Evolutionary conservation across 2,888 invertebrate species (phyloP), one percentile per base, ranked within the genome.

Genomic region (Xestobium rufovillosum): DNA sequence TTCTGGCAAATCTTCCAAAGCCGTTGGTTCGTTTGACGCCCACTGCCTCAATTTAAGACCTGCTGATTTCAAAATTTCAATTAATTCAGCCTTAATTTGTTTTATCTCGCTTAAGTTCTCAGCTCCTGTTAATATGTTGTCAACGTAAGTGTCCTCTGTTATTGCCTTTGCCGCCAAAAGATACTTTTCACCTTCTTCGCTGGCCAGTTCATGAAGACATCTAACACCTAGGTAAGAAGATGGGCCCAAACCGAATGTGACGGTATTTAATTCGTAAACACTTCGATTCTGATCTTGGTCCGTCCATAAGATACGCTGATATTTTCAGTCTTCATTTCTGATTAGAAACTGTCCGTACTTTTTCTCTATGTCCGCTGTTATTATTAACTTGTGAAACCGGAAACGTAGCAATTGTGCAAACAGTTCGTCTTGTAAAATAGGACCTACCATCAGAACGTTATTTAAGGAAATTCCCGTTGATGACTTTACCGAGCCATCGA

Each of bases 91-190:
- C 14, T 31, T 14, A 14, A 27, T 11, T 12, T 26, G 12, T 26
- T 26, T 9, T 3, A 16, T 23, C 2, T 40, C 37, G 9, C 34
- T 11, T 3, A 31, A 25, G 9, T 34, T 29, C 4, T 32, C 17
- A 8, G 19, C 26, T 10, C 44, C 39, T 8, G 33, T 14, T 4
- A 35, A 14, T 3, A 35, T 3, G 26, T 35, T 28, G 10, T 36
- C 30, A 19, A 35, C 26, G 11, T 44, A 44, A 11, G 41, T 38
- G 31, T 41, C 26, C 6, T 17, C 14, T 26, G 19, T 2, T 13
- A 43, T 38, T 6, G 28, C 26, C 13, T 16, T n/a, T 13, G 15
- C 12, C 8, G 25, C 29, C 10, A 17, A 26, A 12, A 34, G 33
- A 35, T 9, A 26, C n/a, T n/a, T 30, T 8, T 26, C 10, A n/a